These are phyloP conservation scores for Torymus aiolomorphi DNA, from an alignment of 2,888 invertebrate genomes.

Conservation along the genomic window DNA sequence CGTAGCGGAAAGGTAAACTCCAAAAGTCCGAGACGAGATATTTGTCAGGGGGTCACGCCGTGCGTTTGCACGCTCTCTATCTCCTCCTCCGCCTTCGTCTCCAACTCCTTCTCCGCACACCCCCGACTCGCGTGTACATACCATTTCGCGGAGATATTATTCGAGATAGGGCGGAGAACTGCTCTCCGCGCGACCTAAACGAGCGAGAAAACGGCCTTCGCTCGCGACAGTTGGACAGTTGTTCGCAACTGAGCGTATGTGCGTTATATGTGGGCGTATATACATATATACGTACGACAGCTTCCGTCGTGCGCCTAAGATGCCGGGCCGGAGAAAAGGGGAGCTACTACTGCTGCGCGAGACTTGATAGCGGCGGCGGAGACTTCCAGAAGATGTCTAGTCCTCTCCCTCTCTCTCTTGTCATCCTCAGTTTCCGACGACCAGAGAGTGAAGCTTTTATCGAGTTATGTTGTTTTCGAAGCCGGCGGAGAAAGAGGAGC, in stretches of 20 bases:
- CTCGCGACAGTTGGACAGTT: slow-evolving; percentile 52
- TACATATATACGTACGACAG: not conserved
- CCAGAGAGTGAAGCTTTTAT: slow-evolving; percentile 64
- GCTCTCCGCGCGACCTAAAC: not conserved
- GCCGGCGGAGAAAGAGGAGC: no score
- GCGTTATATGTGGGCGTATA: not conserved
- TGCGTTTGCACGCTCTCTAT: no score
- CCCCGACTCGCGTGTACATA: no score
- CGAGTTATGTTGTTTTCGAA: slow-evolving; percentile 62
- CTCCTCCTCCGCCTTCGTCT: not conserved
- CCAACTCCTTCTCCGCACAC: no score
- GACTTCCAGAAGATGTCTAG: slow-evolving; percentile 38
- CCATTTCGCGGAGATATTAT: slow-evolving; percentile 6
- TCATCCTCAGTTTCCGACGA: slow-evolving; percentile 51
- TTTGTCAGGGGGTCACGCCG: slow-evolving; percentile 61
- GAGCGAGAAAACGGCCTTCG: slow-evolving; percentile 7
- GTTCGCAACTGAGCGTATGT: slow-evolving; percentile 24
- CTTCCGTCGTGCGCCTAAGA: no score
- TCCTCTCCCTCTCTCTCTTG: slow-evolving; percentile 11
- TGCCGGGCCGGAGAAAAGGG: not conserved
- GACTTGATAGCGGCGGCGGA: slow-evolving; percentile 36
- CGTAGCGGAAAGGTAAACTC: slow-evolving; percentile 62
- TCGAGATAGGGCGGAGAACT: not conserved
- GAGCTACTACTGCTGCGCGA: not conserved
- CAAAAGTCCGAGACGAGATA: slow-evolving; percentile 63